These are phyloP conservation scores for Epinotia brunnichana DNA, from an alignment of 2,888 invertebrate species.

Conservation along the genomic window DNA sequence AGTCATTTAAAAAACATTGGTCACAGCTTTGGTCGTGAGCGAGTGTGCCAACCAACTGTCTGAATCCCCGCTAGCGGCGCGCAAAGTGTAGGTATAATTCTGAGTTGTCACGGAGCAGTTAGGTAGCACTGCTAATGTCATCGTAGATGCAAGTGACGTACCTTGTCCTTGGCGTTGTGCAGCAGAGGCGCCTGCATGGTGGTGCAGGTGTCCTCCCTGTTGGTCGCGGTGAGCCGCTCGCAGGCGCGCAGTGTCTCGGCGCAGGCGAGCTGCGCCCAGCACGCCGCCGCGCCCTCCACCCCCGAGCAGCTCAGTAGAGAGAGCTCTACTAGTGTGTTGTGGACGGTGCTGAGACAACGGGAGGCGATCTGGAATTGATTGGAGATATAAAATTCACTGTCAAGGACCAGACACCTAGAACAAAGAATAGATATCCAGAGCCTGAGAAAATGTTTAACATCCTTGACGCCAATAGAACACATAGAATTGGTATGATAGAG, in stretches of 20 bases:
- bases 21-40: too few relatives aligned
- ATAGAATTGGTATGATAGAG: neutral
- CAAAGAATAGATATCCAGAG: neutral
- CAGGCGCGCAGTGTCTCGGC: constrained; percentile 94
- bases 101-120: too few relatives aligned
- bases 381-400: neutral
- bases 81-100: too few relatives aligned
- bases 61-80: too few relatives aligned
- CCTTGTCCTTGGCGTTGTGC: constrained; percentile 95
- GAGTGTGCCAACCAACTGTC: too few relatives aligned
- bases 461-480: neutral
- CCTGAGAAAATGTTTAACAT: neutral
- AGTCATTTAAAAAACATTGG: too few relatives aligned
- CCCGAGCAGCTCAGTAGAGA: constrained; percentile 90
- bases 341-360: constrained; percentile 94
- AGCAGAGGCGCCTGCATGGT: constrained; percentile 92
- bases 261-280: constrained; percentile 96
- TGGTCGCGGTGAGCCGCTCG: constrained; percentile 85
- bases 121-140: too few relatives aligned
- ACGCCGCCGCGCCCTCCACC: constrained; percentile 92
- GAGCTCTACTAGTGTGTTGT: constrained; percentile 94
- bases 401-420: neutral
- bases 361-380: constrained; percentile 88
- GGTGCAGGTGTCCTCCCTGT: constrained; percentile 90
- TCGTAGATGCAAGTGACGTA: constrained; percentile 54